Evolutionary conservation across 2,797 vertebrate genomes (phyloP), one percentile per base, ranked within the genome.

Genomic region (Sylvia borin): DNA sequence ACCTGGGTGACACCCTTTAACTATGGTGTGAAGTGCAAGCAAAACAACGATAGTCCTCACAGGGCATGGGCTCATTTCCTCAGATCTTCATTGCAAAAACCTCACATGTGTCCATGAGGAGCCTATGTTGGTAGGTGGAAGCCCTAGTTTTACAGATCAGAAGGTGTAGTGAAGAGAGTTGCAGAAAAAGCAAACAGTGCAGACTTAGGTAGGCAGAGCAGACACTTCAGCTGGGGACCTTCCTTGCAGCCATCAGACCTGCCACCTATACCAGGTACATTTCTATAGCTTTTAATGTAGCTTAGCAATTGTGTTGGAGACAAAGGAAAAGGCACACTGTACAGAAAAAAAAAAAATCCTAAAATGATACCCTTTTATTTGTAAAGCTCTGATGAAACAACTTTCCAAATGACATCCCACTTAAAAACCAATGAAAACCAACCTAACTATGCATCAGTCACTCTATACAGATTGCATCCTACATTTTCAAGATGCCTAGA

Each of bases 291-390:
- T 92, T 78, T 61, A 82, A 70, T 40, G 54, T 29, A 88, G 61
- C 36, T 88, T 64, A 80, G 75, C 16, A 77, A 27, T n/a, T 47
- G 62, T 2, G 31, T 86, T 87, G 54, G 80, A 95, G 91, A 91
- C 48, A 75, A 85, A 93, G 75, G 78, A 96, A 91, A 95, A 96
- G 91, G 80, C 90, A 97, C 92, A 76, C 75, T 85, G 32, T 97
- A 96, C 91, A 97, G 95, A 88, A 87, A 97, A 97, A 97, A 97
- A 97, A 96, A 97, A 64, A 90, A 87, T 97, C 95, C 97, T 97
- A 96, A 96, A 97, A 98, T 92, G 96, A 98, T 97, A 98, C 96
- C 97, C 97, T 98, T 98, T 98, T 98, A 98, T 98, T 98, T 98
- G 98, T 97, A 97, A 98, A 98, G 97, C 97, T 98, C 97, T 98